Percentiles rank a stretch among this genome's conserved stretches.
Evolutionary conservation across 2,113 vertebrate species (phyloP).

Genomic region (Kryptolebias marmoratus): DNA sequence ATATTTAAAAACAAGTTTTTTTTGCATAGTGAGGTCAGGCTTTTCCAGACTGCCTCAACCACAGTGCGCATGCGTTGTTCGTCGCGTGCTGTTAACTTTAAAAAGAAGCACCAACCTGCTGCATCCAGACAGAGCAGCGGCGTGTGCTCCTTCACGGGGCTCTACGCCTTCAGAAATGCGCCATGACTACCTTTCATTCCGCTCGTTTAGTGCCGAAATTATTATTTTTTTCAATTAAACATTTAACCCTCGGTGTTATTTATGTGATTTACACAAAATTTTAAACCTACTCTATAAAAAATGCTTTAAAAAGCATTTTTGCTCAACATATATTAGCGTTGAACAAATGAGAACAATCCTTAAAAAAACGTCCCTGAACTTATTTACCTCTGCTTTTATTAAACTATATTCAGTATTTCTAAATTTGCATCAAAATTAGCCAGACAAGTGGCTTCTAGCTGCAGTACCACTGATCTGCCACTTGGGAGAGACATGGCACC

Average conservation of each 20-base stretch:
- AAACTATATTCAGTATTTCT: neutral
- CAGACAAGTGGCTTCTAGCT: neutral
- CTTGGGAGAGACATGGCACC: constrained; percentile 43
- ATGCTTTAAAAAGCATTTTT: too few species aligned
- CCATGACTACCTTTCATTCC: neutral
- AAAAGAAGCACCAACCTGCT: neutral
- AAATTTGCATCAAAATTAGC: neutral
- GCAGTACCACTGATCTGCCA: constrained; percentile 34
- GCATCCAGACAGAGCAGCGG: neutral
- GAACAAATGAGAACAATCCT: too few species aligned
- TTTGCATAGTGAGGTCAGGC: neutral
- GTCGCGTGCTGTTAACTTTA: neutral
- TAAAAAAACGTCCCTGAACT: too few species aligned
- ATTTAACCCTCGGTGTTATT: too few species aligned
- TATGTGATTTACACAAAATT: too few species aligned
- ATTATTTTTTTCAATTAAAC: too few species aligned
- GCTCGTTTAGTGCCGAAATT: neutral
- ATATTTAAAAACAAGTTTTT: neutral
- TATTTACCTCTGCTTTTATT: neutral
- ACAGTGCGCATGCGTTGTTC: neutral
- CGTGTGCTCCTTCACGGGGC: neutral
- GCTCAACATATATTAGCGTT: too few species aligned
- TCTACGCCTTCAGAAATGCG: neutral
- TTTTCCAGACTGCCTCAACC: neutral
- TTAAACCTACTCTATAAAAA: too few species aligned